phyloP scores from a whole-genome alignment of 1,140 invertebrate species.

The silkworm (Bombyx mori) region ASM3026992v2 NC_085127.1:6170001-6170500 shows the following conservation, averaged over 20 bases:
- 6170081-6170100: background rate
- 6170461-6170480: too few species aligned
- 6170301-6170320: background rate
- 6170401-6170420: too few species aligned
- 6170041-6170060: too few species aligned
- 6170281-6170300: too few species aligned
- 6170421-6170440: background rate
- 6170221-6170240: conserved; percentile 5
- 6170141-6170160: conserved; percentile 1
- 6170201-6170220: background rate
- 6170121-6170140: too few species aligned
- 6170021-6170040: background rate
- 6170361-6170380: too few species aligned
- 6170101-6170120: too few species aligned
- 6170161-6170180: conserved; percentile 1
- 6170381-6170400: too few species aligned
- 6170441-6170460: background rate
- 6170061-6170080: background rate
- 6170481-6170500: too few species aligned
- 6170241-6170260: background rate
- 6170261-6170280: conserved; percentile 7
- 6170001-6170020: background rate
- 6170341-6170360: too few species aligned
- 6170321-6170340: too few species aligned
- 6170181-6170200: conserved; percentile 3